Percentiles rank a stretch among this genome's conserved stretches.
Evolutionary conservation across 2,888 invertebrate species (phyloP).

Genomic region (Lampropteryx suffumata): DNA sequence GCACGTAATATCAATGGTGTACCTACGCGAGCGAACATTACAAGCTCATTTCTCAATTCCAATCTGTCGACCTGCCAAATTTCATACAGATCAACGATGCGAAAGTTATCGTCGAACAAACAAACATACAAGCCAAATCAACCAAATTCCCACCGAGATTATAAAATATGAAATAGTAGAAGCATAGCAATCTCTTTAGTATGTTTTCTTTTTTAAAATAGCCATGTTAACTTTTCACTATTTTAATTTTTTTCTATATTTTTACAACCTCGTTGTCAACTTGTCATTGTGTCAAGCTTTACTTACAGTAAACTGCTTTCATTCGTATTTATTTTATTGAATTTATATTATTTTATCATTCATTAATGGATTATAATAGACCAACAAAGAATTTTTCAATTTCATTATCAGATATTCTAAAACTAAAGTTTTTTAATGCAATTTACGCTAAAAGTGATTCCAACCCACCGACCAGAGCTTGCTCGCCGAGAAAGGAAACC

Average conservation of each 20-base stretch:
- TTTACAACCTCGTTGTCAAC: too few relatives aligned
- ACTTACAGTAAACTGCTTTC: background rate
- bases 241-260: background rate
- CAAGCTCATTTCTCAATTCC: too few relatives aligned
- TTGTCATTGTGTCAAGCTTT: background rate
- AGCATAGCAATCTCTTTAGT: too few relatives aligned
- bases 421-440: conserved; percentile 56
- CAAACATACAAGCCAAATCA: too few relatives aligned
- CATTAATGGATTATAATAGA: conserved; percentile 24
- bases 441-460: conserved; percentile 61
- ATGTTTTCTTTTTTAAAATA: conserved; percentile 14
- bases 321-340: background rate
- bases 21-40: too few relatives aligned
- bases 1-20: too few relatives aligned
- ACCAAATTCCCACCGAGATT: too few relatives aligned
- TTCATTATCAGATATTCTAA: conserved; percentile 57
- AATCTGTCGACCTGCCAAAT: too few relatives aligned
- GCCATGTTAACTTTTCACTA: background rate
- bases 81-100: too few relatives aligned
- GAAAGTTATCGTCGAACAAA: too few relatives aligned
- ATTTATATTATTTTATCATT: conserved; percentile 6
- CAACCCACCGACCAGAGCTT: conserved; percentile 39
- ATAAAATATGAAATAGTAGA: too few relatives aligned
- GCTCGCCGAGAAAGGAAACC: conserved; percentile 43
- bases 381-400: conserved; percentile 39